Conservation (phyloP, 1,140 invertebrate species). For the Akabosia matsudoensis region DNA sequence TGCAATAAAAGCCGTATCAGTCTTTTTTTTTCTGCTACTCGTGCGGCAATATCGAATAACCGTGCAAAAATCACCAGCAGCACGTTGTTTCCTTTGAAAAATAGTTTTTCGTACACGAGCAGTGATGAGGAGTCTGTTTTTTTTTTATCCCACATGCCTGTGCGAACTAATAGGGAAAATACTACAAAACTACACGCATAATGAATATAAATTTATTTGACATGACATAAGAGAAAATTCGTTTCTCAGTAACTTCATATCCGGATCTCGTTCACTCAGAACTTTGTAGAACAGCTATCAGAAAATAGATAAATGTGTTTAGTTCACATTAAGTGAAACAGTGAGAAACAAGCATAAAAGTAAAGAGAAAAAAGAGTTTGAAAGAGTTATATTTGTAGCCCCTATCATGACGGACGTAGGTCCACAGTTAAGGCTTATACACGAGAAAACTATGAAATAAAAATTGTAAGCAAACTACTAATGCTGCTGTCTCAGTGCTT, state of each 20-base stretch:
- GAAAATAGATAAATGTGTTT: not conserved
- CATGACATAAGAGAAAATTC: not conserved
- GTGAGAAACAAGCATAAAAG: not conserved
- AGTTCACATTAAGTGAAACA: not conserved
- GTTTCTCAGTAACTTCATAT: not conserved
- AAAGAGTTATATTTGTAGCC: too few species aligned
- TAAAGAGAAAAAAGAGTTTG: not conserved
- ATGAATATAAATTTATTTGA: not conserved
- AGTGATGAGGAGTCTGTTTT: not conserved
- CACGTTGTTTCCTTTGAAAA: not conserved
- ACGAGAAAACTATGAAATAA: not conserved
- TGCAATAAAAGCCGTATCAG: too few species aligned
- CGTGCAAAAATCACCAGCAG: not conserved
- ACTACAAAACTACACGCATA: not conserved
- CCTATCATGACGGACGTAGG: too few species aligned
- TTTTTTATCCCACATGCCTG: too few species aligned
- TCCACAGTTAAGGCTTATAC: too few species aligned
- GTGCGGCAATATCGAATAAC: not conserved
- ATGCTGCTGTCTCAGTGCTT: not conserved
- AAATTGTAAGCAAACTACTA: constrained; percentile 6
- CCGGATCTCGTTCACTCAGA: not conserved
- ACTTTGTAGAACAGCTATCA: too few species aligned
- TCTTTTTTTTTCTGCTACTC: not conserved
- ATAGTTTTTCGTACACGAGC: not conserved
- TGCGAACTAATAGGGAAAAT: too few species aligned